Percentiles rank a stretch among this genome's conserved stretches.
These are phyloP conservation scores for Tragelaphus buxtoni DNA, from an alignment of 2,113 vertebrate genomes.

Conservation along the genomic window DNA sequence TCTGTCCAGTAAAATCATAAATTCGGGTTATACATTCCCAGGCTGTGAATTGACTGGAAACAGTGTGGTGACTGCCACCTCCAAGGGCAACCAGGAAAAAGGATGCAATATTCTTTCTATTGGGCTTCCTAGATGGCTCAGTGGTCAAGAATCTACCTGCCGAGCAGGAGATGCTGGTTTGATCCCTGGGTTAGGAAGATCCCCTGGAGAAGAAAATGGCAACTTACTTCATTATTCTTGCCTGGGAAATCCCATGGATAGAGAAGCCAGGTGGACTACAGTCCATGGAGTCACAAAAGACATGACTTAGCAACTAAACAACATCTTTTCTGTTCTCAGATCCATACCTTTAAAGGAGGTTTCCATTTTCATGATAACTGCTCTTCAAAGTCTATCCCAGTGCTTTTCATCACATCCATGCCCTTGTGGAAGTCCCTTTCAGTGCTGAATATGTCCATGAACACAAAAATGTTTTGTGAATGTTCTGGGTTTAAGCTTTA, in stretches of 20 bases:
- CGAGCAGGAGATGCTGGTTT: neutral
- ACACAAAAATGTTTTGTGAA: neutral
- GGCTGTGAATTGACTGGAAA: neutral
- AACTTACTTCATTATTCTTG: neutral
- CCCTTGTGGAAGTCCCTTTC: too few relatives aligned
- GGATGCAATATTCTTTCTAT: neutral
- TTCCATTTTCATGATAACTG: neutral
- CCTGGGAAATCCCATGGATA: neutral
- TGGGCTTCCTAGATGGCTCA: neutral
- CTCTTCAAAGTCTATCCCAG: neutral
- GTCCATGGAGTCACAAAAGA: neutral
- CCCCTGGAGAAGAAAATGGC: neutral
- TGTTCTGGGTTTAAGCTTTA: neutral
- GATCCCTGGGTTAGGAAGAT: neutral
- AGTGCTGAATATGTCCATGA: neutral
- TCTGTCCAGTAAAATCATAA: neutral
- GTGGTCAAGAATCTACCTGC: neutral
- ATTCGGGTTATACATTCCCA: neutral
- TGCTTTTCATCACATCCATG: neutral
- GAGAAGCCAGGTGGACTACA: neutral
- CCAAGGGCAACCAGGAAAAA: neutral
- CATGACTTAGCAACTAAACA: neutral
- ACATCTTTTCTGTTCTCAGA: neutral
- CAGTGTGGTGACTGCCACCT: neutral
- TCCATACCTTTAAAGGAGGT: neutral